Evolutionary conservation across 2,888 invertebrate species (phyloP).

Genomic region (Drosophila silvestris): DNA sequence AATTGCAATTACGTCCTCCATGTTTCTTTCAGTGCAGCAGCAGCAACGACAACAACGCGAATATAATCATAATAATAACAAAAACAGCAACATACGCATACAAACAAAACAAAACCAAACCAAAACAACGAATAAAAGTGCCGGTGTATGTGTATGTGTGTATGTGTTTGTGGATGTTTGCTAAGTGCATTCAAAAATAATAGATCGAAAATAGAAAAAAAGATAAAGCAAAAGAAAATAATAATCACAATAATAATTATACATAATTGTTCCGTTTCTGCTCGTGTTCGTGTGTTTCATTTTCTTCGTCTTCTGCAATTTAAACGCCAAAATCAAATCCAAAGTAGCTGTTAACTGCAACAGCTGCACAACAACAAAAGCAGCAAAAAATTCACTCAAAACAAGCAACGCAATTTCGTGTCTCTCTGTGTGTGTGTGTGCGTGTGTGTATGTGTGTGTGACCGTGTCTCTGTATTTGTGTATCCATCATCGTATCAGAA

Average conservation of each 20-base stretch:
- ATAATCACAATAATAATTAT: slow-evolving; percentile 5
- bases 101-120: slow-evolving; percentile 19
- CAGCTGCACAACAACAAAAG: slow-evolving; percentile 53
- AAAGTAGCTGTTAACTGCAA: slow-evolving; percentile 57
- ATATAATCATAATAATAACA: slow-evolving; percentile 20
- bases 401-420: slow-evolving; percentile 45
- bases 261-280: slow-evolving; percentile 25
- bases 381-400: slow-evolving; percentile 46
- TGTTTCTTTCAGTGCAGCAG: slow-evolving; percentile 33
- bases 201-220: slow-evolving; percentile 43
- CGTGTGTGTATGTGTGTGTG: slow-evolving; percentile 15
- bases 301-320: slow-evolving; percentile 15
- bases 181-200: slow-evolving; percentile 50
- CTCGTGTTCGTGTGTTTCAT: slow-evolving; percentile 4
- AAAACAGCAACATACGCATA: slow-evolving; percentile 21
- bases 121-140: slow-evolving; percentile 52
- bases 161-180: slow-evolving; percentile 31
- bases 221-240: slow-evolving; percentile 19
- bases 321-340: slow-evolving; percentile 31
- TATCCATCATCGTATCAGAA: slow-evolving; percentile 38
- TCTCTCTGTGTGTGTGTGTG: slow-evolving; percentile 16
- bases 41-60: slow-evolving; percentile 29
- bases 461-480: slow-evolving; percentile 39
- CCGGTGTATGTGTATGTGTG: slow-evolving; percentile 31
- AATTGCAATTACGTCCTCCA: slow-evolving; percentile 31